These are phyloP conservation scores for Euwallacea similis DNA, from an alignment of 1,140 invertebrate species.

Conservation along the genomic window DNA sequence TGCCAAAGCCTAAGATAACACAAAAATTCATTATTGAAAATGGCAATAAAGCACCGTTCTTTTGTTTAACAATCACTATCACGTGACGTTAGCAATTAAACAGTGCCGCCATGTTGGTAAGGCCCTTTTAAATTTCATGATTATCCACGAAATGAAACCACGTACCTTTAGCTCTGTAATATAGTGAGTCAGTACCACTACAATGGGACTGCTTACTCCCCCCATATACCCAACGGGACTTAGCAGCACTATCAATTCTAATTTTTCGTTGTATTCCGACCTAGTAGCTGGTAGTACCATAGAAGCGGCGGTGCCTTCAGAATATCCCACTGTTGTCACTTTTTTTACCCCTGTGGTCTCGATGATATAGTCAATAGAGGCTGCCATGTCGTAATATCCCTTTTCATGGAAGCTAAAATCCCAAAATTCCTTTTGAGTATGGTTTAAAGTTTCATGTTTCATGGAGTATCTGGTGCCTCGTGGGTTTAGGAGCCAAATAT, in stretches of 20 bases:
- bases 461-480: slow-evolving; percentile 47
- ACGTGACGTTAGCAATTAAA: not conserved
- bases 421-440: slow-evolving; percentile 18
- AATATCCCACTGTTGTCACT: slow-evolving; percentile 61
- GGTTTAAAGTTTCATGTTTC: slow-evolving; percentile 25
- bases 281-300: slow-evolving; percentile 58
- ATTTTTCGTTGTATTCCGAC: slow-evolving; percentile 61
- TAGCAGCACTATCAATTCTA: slow-evolving; percentile 58
- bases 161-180: slow-evolving; percentile 12
- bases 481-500: slow-evolving; percentile 69
- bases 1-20: not conserved
- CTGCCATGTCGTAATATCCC: slow-evolving; percentile 64
- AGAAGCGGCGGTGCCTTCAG: slow-evolving; percentile 62
- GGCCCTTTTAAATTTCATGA: not conserved
- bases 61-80: not conserved
- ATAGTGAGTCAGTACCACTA: slow-evolving; percentile 9
- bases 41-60: not conserved
- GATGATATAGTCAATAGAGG: slow-evolving; percentile 63
- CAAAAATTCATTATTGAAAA: not conserved
- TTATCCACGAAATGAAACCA: not conserved
- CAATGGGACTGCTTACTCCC: slow-evolving; percentile 19
- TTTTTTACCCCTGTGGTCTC: slow-evolving; percentile 54
- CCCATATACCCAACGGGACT: slow-evolving; percentile 60
- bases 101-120: not conserved
- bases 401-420: slow-evolving; percentile 69